Conservation (phyloP, 2,888 invertebrate species). For the Acleris holmiana region DNA sequence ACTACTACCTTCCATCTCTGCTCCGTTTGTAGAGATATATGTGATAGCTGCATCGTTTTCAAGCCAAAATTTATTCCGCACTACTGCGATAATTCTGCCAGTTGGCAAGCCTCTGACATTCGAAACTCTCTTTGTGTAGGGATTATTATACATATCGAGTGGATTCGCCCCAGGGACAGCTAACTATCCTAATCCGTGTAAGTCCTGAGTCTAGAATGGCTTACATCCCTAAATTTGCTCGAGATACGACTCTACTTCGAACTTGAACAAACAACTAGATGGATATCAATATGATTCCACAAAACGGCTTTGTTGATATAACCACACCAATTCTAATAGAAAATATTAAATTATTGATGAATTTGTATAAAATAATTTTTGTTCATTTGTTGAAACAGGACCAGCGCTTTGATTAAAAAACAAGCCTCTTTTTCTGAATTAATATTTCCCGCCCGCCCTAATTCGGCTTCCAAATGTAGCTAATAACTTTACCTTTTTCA, state of each 20-base stretch:
- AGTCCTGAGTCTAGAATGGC: slow-evolving; percentile 48
- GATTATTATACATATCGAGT: slow-evolving; percentile 53
- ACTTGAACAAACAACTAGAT: slow-evolving; percentile 21
- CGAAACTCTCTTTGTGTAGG: slow-evolving; percentile 58
- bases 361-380: slow-evolving; percentile 30
- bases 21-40: slow-evolving; percentile 5
- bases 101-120: slow-evolving; percentile 64
- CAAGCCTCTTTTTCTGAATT: slow-evolving; percentile 15
- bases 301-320: slow-evolving; percentile 24
- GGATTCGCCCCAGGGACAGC: slow-evolving; percentile 55
- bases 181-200: slow-evolving; percentile 62
- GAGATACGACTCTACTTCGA: slow-evolving; percentile 17
- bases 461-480: slow-evolving; percentile 64
- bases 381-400: slow-evolving; percentile 21
- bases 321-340: slow-evolving; percentile 43
- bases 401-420: slow-evolving; percentile 16
- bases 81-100: slow-evolving; percentile 53
- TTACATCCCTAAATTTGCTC: slow-evolving; percentile 39
- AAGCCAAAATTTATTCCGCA: slow-evolving; percentile 52
- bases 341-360: slow-evolving; percentile 54
- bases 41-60: slow-evolving; percentile 33
- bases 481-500: slow-evolving; percentile 73
- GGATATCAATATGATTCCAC: slow-evolving; percentile 7
- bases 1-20: neutral
- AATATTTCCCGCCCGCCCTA: slow-evolving; percentile 42